Conservation (phyloP, 2,888 invertebrate species). For the Zygaena filipendulae region DNA sequence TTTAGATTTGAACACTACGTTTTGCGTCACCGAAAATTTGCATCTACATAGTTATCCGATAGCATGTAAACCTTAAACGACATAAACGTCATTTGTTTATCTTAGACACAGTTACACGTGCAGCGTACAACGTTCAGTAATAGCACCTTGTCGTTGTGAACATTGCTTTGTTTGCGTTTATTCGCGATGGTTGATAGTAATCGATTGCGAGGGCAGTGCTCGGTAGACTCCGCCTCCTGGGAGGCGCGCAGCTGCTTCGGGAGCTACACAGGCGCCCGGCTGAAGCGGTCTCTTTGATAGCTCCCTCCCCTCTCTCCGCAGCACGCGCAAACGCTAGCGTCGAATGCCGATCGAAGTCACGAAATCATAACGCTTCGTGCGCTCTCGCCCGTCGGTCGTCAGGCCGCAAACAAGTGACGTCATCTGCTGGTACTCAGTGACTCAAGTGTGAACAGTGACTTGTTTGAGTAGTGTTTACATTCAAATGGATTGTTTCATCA, state of each 20-base stretch:
- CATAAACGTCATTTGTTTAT: no score
- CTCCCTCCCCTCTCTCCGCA: slow-evolving; percentile 32
- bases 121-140: slow-evolving; percentile 6
- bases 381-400: slow-evolving; percentile 63
- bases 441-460: slow-evolving; percentile 31
- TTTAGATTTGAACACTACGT: background rate
- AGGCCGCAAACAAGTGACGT: slow-evolving; percentile 53
- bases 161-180: slow-evolving; percentile 28
- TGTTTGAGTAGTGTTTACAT: slow-evolving; percentile 48
- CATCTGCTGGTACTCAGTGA: slow-evolving; percentile 47
- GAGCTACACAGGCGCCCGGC: slow-evolving; percentile 57
- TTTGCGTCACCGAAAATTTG: slow-evolving; percentile 59
- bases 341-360: slow-evolving; percentile 61
- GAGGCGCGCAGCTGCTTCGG: slow-evolving; percentile 59
- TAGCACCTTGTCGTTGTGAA: slow-evolving; percentile 32
- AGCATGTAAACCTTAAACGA: no score
- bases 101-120: no score
- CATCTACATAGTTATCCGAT: no score
- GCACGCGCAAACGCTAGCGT: slow-evolving; percentile 38
- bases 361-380: slow-evolving; percentile 60
- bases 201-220: slow-evolving; percentile 61
- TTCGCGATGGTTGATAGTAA: slow-evolving; percentile 42
- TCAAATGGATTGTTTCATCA: slow-evolving; percentile 42
- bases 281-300: slow-evolving; percentile 56
- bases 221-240: slow-evolving; percentile 57